phyloP scores from a whole-genome alignment of 2,888 invertebrate species.

The Sesia bembeciformis region DNA sequence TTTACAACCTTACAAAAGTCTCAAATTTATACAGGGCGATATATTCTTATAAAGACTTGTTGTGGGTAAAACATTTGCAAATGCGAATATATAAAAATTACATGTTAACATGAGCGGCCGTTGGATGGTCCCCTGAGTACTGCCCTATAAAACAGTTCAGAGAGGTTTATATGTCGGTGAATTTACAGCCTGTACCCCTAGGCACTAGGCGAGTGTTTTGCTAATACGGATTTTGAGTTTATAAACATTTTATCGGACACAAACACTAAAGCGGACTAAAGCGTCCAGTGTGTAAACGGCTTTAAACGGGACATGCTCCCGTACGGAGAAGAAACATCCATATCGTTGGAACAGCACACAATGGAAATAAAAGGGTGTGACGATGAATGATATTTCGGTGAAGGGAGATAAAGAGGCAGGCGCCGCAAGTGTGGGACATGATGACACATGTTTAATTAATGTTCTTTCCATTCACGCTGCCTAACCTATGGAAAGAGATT shows the following conservation, averaged over 20 bases:
- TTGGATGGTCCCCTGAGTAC: not conserved
- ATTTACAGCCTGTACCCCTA: not conserved
- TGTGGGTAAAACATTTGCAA: no score
- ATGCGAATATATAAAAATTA: not conserved
- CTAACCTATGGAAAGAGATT: constrained; percentile 23
- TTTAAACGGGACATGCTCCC: no score
- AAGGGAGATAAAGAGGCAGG: constrained; percentile 23
- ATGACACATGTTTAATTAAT: constrained; percentile 47
- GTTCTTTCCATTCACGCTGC: constrained; percentile 26
- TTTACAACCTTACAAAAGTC: no score
- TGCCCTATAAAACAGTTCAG: not conserved
- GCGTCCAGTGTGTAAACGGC: no score
- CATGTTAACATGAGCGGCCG: not conserved
- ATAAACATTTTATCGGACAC: no score
- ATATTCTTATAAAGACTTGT: no score
- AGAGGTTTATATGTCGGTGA: not conserved
- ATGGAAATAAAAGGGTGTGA: not conserved
- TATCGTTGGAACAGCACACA: not conserved
- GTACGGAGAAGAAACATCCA: no score
- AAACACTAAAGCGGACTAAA: no score
- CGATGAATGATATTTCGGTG: constrained; percentile 21
- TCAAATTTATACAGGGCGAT: no score
- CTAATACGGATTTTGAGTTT: no score
- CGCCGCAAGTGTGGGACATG: constrained; percentile 21
- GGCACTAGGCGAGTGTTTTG: no score